Conservation (phyloP, 1,140 invertebrate genomes). For the Nixonia krombeini region DNA sequence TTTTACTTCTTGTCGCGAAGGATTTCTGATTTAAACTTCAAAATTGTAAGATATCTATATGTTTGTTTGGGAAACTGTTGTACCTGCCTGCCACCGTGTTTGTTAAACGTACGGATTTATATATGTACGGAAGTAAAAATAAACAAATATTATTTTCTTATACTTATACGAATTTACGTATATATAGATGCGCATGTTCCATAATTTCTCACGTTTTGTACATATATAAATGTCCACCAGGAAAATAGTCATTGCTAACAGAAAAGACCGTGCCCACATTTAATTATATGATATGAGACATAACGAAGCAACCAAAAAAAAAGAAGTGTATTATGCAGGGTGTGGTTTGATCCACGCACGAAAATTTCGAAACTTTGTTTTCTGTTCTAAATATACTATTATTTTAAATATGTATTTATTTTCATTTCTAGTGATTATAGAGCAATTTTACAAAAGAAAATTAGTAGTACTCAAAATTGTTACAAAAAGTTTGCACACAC, state of each 20-base stretch:
- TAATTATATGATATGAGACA: constrained; percentile 25
- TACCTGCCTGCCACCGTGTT: constrained; percentile 47
- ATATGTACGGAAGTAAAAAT: constrained; percentile 14
- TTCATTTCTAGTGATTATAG: no score
- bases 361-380: no score
- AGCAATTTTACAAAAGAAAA: no score
- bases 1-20: constrained; percentile 1
- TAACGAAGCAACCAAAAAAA: constrained; percentile 19
- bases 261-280: constrained; percentile 23
- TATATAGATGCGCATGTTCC: constrained; percentile 2
- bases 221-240: constrained; percentile 34
- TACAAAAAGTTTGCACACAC: no score
- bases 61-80: constrained; percentile 50
- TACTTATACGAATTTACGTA: constrained; percentile 6
- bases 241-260: constrained; percentile 23
- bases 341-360: no score
- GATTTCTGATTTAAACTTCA: constrained; percentile 2
- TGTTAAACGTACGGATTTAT: background rate
- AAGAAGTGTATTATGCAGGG: constrained; percentile 24
- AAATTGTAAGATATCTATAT: constrained; percentile 41
- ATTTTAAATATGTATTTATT: no score
- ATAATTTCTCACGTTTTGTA: constrained; percentile 23
- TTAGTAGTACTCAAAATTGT: no score
- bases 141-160: constrained; percentile 2
- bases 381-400: no score